Evolutionary conservation across 2,797 vertebrate species (phyloP).

Genomic region (Varecia variegata): DNA sequence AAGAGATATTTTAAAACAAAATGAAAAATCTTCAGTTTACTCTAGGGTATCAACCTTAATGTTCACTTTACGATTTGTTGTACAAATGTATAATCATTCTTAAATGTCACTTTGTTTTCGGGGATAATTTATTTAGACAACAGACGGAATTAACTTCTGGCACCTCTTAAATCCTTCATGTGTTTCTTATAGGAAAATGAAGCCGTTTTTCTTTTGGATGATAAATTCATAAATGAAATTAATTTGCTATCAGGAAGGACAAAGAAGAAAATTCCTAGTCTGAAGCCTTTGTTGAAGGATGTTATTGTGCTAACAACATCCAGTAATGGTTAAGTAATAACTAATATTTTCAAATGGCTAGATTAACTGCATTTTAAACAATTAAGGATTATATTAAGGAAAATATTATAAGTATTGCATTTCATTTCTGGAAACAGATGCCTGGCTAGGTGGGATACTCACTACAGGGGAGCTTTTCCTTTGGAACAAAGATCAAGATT

Average conservation of each 20-base stretch:
- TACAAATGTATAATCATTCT: conserved; percentile 25
- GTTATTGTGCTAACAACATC: conserved; percentile 90
- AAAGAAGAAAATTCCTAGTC: conserved; percentile 91
- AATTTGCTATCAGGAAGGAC: conserved; percentile 92
- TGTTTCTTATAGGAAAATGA: conserved; percentile 91
- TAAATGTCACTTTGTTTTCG: conserved; percentile 24
- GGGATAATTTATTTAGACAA: not conserved
- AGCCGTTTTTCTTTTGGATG: conserved; percentile 93
- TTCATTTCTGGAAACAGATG: conserved; percentile 83
- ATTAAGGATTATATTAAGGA: not conserved
- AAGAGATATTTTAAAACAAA: not conserved
- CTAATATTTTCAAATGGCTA: not conserved
- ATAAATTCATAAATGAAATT: conserved; percentile 93
- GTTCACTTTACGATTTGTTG: conserved; percentile 31
- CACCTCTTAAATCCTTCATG: not conserved
- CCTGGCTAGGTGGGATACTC: conserved; percentile 93
- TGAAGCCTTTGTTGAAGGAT: conserved; percentile 90
- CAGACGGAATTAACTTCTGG: not conserved
- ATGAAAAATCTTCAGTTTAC: not conserved
- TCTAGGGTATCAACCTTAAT: not conserved
- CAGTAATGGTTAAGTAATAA: conserved; percentile 88
- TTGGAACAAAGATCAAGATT: conserved; percentile 95
- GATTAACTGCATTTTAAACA: not conserved
- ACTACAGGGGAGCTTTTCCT: conserved; percentile 93
- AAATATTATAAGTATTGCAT: conserved; percentile 37